These are phyloP conservation scores for Coelinius sp. DNA, from an alignment of 2,888 invertebrate genomes.

Conservation along the genomic window DNA sequence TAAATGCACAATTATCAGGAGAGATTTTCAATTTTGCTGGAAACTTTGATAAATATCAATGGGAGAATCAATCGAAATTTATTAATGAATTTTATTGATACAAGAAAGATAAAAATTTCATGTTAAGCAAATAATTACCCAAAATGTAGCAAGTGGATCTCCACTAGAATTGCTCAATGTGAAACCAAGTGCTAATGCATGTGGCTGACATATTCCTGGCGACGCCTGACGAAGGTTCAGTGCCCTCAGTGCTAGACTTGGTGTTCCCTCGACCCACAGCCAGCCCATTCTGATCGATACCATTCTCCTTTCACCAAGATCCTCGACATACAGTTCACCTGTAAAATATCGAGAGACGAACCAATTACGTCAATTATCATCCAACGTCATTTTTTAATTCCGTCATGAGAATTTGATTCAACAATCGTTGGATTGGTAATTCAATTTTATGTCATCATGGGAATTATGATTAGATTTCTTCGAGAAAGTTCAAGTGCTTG, in stretches of 20 bases:
- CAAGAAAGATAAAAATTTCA: no score
- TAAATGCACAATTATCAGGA: not conserved
- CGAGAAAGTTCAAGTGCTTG: no score
- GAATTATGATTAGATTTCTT: not conserved
- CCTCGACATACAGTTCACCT: slow-evolving; percentile 69
- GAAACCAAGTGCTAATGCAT: slow-evolving; percentile 66
- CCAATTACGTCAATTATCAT: not conserved
- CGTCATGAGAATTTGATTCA: not conserved
- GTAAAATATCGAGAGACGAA: slow-evolving; percentile 44
- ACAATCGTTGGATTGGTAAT: not conserved
- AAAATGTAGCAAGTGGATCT: slow-evolving; percentile 65
- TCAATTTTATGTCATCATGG: not conserved
- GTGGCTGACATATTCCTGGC: slow-evolving; percentile 65
- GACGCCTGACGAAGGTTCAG: slow-evolving; percentile 67
- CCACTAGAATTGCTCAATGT: slow-evolving; percentile 66
- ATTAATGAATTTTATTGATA: no score
- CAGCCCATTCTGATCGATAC: slow-evolving; percentile 69
- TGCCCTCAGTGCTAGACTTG: slow-evolving; percentile 66
- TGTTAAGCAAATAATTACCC: slow-evolving; percentile 58
- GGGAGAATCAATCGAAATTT: no score
- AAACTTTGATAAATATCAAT: not conserved
- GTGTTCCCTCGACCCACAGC: slow-evolving; percentile 68
- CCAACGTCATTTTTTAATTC: not conserved
- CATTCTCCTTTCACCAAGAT: slow-evolving; percentile 63
- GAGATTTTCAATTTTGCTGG: not conserved